Conservation (phyloP, 2,888 invertebrate genomes). For the Parascotia fuliginaria region DNA sequence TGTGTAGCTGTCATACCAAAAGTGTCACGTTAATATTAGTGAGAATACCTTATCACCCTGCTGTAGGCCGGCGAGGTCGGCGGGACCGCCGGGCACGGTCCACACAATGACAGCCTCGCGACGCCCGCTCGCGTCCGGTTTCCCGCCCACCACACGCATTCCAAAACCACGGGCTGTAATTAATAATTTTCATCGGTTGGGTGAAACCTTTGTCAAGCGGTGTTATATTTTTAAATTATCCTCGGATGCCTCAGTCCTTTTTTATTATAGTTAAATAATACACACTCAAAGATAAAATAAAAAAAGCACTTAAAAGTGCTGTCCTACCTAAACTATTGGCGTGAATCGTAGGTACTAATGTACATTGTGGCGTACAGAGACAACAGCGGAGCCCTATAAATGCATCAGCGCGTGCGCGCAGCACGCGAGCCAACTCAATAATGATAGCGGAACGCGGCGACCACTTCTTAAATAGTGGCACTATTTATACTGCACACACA, state of each 20-base stretch:
- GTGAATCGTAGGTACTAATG: too few species aligned
- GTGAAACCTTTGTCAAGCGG: constrained; percentile 23
- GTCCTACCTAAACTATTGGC: too few species aligned
- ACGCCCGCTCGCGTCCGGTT: constrained; percentile 93
- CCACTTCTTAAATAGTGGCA: too few species aligned
- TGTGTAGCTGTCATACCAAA: constrained; percentile 2
- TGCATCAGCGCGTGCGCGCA: too few species aligned
- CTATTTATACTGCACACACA: too few species aligned
- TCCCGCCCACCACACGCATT: constrained; percentile 97
- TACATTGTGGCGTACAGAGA: too few species aligned
- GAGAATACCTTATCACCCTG: constrained; percentile 93
- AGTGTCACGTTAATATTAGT: constrained; percentile 9
- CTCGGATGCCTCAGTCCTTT: neutral
- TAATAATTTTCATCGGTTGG: constrained; percentile 43
- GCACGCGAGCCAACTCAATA: too few species aligned
- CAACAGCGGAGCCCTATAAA: too few species aligned
- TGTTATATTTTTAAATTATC: constrained; percentile 20
- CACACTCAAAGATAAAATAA: neutral
- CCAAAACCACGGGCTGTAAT: constrained; percentile 94
- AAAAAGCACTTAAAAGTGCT: neutral
- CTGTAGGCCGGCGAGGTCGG: constrained; percentile 94
- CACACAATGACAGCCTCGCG: constrained; percentile 96
- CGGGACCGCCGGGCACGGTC: constrained; percentile 96
- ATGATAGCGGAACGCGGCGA: too few species aligned
- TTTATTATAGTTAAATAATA: neutral